Base-by-base conservation (phyloP, 1,140 invertebrate species). In the Cydia amplana region DNA sequence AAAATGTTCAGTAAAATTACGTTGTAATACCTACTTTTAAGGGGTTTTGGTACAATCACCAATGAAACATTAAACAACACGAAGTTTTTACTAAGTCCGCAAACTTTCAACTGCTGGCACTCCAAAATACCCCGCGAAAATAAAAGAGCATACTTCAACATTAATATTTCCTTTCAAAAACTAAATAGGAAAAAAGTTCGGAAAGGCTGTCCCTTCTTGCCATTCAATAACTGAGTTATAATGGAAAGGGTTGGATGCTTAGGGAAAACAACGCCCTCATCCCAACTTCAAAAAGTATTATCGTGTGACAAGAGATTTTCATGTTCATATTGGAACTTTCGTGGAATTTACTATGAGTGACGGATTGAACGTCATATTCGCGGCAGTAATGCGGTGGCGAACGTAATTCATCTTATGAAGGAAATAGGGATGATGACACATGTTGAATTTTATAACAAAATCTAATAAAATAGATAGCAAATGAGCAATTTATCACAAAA, bases 211-310 rank as follows among this genome's bases (percentile, higher is more conserved):
- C 28, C 28, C 28, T 67, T 6, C 51, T 55, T 28, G 25, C 25
- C 23, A 64, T 64, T 64, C 64, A 6, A 67, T 67, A 67, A 67
- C 28, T 67, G 20, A 67, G 28, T 67, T 67, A 67, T 67, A 67
- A 67, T 67, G 4, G 64, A 67, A 67, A 36, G 64, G 28, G 64
- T 32, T 32, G 64, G 64, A 67, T 12, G 16, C 28, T 36, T 36
- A 36, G 32, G 10, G 28, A 32, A 67, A 67, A 67, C 64, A 36
- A 67, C 25, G 28, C 14, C 14, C 64, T 67, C 6, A 16, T n/a
- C 12, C 28, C 64, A n/a, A 40, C 64, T 67, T 67, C 16, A 32
- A 32, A 32, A n/a, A 32, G 14, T 36, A 67, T 67, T 67, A 32
- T 32, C 16, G 4, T 10, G 25, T n/a, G 16, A 32, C 12, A 67